Evolutionary conservation across 2,888 invertebrate species (phyloP), one percentile per base, ranked within the genome.

Genomic region (Cryptophagus acutangulus): DNA sequence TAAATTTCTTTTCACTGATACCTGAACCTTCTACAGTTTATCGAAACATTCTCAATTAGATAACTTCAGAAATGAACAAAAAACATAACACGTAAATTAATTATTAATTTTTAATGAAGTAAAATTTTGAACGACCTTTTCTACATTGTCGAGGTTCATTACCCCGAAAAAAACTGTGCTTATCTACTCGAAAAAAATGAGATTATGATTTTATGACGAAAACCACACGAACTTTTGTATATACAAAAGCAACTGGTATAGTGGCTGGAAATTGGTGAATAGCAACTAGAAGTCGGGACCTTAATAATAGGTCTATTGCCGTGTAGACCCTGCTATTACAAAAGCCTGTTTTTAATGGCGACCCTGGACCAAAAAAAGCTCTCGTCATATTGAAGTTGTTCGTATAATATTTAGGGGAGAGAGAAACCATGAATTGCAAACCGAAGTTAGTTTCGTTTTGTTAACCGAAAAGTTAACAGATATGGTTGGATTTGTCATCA

Each of bases 331-430:
- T 52, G 51, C 49, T 55, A 57, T 59, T 62, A 67, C 63, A 62
- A 66, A n/a, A 66, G 66, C 66, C 55, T 57, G 65, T 65, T 64
- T 67, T 67, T 66, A 68, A 68, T 67, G 67, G 67, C 68, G 65
- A 61, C 67, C 66, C 65, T 66, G 64, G 52, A 54, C 45, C 43
- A 52, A 56, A 59, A n/a, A 59, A 62, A 55, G 26, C 58, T 8
- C 15, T 16, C 59, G n/a, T n/a, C 57, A 60, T 59, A 57, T 59
- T 58, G n/a, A n/a, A n/a, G n/a, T n/a, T n/a, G n/a, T n/a, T n/a
- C n/a, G n/a, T n/a, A n/a, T 59, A 51, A 52, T 57, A 58, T 26
- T 26, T 59, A 55, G 63, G 65, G 65, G 62, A 61, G 59, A 54
- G 49, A 26, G 26, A 42, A 49, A 45, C 58, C 54, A 48, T 52